Evolutionary conservation across 2,113 vertebrate genomes (phyloP), one percentile per base, ranked within the genome.

Genomic region (Bambusicola thoracicus): DNA sequence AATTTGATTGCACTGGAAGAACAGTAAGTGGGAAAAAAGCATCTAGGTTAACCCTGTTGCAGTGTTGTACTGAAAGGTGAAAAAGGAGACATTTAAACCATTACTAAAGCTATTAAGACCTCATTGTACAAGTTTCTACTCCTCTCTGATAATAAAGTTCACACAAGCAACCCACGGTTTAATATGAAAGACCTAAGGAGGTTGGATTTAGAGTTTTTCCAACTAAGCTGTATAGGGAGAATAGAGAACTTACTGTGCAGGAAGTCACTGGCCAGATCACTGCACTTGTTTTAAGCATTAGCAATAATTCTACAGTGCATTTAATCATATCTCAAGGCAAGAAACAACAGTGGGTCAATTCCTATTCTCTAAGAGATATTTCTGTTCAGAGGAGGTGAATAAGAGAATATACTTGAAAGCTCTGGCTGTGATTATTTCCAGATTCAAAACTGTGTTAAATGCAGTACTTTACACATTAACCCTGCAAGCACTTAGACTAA

Each of bases 281-380:
- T 69, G 66, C 66, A 61, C 40, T 90, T 89, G 34, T 79, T 78
- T 81, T 69, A 68, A 87, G 69, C 43, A 76, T 89, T 87, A 76
- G 24, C 55, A 89, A 87, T 58, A 90, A 86, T 61, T 76, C 58
- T 11, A 43, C 20, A 75, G 76, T 13, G 30, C 85, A 93, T 94
- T 90, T 93, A 83, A 70, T 90, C 79, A 86, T 67, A 88, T 92
- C 19, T 86, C 85, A 93, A 93, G 48, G 32, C 15, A 72, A 94
- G 77, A 86, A 67, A 91, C 65, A 93, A 85, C 82, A 95, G 90
- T 59, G 56, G 51, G 68, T 90, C 65, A 70, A 75, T 51, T 90
- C 69, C 76, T 90, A 8, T 90, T 88, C 68, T 75, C 22, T n/a
- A 74, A 62, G 51, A 63, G 34, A 25, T 78, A 78, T 65, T 96